Evolutionary conservation across 2,797 vertebrate genomes (phyloP).

Genomic region (Nyctalus aviator): DNA sequence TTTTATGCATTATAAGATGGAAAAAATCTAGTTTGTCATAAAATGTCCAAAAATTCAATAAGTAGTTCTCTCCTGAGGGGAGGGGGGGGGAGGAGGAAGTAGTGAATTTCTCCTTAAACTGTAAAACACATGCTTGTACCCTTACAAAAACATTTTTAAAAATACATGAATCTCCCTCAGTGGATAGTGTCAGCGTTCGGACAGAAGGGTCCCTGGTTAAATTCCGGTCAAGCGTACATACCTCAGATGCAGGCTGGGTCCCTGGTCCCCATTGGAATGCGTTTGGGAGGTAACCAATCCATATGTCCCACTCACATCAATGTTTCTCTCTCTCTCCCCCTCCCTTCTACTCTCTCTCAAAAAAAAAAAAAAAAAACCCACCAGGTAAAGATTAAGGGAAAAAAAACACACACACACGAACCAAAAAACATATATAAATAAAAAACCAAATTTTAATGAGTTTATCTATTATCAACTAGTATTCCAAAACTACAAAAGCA

Average conservation of each 20-base stretch:
- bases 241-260: too few relatives aligned
- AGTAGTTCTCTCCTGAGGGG: conserved; percentile 78
- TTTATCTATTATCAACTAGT: conserved; percentile 24
- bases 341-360: too few relatives aligned
- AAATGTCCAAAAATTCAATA: conserved; percentile 60
- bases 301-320: too few relatives aligned
- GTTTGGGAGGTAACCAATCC: too few relatives aligned
- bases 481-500: background rate
- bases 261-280: too few relatives aligned
- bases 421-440: background rate
- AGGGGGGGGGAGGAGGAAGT: background rate
- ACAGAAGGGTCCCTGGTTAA: too few relatives aligned
- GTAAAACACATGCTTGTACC: background rate
- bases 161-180: background rate
- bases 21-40: conserved; percentile 49
- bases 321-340: too few relatives aligned
- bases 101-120: background rate
- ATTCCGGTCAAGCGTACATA: too few relatives aligned
- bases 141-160: conserved; percentile 28
- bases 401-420: background rate
- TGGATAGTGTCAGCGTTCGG: too few relatives aligned
- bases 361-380: too few relatives aligned
- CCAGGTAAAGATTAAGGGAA: too few relatives aligned
- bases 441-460: background rate
- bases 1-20: conserved; percentile 44